These are phyloP conservation scores for Colletes latitarsis DNA, from an alignment of 1,140 invertebrate genomes.

Conservation along the genomic window DNA sequence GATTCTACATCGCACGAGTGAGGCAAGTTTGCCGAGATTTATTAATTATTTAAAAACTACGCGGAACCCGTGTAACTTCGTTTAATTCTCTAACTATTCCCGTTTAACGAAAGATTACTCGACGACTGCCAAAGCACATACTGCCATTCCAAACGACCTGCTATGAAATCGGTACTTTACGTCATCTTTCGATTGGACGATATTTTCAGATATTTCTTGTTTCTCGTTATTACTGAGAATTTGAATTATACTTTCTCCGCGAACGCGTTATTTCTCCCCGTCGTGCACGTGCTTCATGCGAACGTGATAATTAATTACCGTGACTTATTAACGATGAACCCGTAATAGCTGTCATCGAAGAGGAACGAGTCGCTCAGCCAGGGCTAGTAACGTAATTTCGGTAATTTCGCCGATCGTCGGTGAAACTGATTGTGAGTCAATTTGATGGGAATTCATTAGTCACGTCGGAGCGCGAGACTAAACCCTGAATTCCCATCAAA, in stretches of 20 bases:
- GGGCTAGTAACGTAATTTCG: slow-evolving; percentile 17
- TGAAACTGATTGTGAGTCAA: background rate
- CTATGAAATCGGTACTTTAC: no score
- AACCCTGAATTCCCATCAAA: background rate
- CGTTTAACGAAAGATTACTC: background rate
- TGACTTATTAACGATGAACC: slow-evolving; percentile 14
- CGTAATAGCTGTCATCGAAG: background rate
- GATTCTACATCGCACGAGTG: background rate
- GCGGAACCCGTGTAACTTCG: background rate
- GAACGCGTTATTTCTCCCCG: background rate
- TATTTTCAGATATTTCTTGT: background rate
- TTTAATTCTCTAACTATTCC: slow-evolving; percentile 11
- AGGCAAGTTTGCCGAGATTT: background rate
- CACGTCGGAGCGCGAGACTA: background rate
- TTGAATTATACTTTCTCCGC: no score
- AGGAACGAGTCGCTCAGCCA: background rate
- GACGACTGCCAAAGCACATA: background rate
- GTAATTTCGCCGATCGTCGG: slow-evolving; percentile 4
- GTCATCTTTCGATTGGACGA: no score
- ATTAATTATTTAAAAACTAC: slow-evolving; percentile 25
- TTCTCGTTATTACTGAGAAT: no score
- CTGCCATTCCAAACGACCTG: no score
- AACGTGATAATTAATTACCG: slow-evolving; percentile 44
- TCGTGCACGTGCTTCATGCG: background rate
- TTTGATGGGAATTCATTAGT: slow-evolving; percentile 6